Base-by-base conservation (phyloP, 2,797 vertebrate species). In the Erpetoichthys calabaricus region DNA sequence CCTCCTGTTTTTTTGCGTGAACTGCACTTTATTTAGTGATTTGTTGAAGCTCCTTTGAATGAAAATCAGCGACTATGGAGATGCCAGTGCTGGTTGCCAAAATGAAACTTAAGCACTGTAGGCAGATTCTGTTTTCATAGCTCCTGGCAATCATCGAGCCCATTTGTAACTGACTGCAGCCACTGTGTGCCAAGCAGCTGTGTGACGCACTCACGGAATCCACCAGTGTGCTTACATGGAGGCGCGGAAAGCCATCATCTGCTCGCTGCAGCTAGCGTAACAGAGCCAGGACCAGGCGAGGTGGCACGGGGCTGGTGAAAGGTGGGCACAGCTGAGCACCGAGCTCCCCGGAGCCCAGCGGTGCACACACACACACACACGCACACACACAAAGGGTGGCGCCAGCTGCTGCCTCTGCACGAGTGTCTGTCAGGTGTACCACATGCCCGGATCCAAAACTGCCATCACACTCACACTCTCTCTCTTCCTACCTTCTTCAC, bases 91-190 rank as follows among this genome's bases (percentile, higher is more conserved):
- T 45, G 42, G 44, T 46, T 59, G 7, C 57, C 25, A 45, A 25
- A 46, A 53, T 53, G 44, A 59, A 53, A 59, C 51, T 53, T 45
- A 59, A 59, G 45, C 47, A 6, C 44, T 53, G 51, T 42, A 52
- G 44, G 50, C 7, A 45, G 3, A 9, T 47, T 2, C 6, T 49
- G 3, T 49, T 49, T 49, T 49, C 7, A 7, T 49, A 49, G 4
- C 47, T n/a, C 47, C 47, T 49, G 47, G 47, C 42, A 42, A 42
- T 54, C 44, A 43, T 54, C 41, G 44, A 54, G 41, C 53, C 8
- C 9, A 43, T 7, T 25, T 43, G 44, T 42, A 43, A 42, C 41
- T 54, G 5, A 6, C 44, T 7, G 53, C 53, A 54, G 53, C 25
- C 5, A 9, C 9, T 8, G 44, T 8, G 44, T 41, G 44, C 53